Evolutionary conservation across 2,113 vertebrate species (phyloP), one percentile per base, ranked within the genome.

Genomic region (Microtus oregoni): DNA sequence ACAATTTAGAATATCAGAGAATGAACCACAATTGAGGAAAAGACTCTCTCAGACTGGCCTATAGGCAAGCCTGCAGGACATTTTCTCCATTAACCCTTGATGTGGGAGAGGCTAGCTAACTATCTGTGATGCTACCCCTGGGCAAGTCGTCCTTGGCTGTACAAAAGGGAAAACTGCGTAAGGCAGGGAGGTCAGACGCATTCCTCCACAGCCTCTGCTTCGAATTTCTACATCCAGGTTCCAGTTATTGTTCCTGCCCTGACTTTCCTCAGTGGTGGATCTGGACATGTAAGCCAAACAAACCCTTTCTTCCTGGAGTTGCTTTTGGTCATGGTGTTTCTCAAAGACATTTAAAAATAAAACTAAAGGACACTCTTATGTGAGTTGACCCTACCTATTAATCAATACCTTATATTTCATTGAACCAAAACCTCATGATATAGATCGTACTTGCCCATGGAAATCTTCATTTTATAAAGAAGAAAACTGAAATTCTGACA

Each of bases 401-500:
- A 73, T 72, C 65, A 7, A 10, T 8, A 89, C 4, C 41, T 17
- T 70, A 41, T 81, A 81, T 50, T 50, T 93, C 86, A 92, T 77
- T 20, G 77, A 68, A 79, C 67, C 68, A 11, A 83, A 30, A 41
- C 13, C n/a, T 96, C 10, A 88, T 61, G 32, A 24, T 32, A 32
- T 38, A 88, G 58, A 32, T 38, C 2, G 38, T 14, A 76, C 26
- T 19, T 88, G 3, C 41, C 72, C 32, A 77, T 67, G 65, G 72
- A 30, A 70, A 78, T 22, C 8, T 90, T 90, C 3, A 41, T 79
- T 94, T 95, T 75, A 83, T 8, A 20, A 83, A 73, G 58, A 35
- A 93, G 58, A 10, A 82, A 89, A 82, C 17, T 94, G 47, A 85
- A 58, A 10, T 35, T 89, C 28, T 70, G 9, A 93, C 28, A 96